A percentile compares a stretch with the other conserved stretches of the same genome.
phyloP scores from a whole-genome alignment of 2,113 vertebrate genomes.

The Tragelaphus scriptus region DNA sequence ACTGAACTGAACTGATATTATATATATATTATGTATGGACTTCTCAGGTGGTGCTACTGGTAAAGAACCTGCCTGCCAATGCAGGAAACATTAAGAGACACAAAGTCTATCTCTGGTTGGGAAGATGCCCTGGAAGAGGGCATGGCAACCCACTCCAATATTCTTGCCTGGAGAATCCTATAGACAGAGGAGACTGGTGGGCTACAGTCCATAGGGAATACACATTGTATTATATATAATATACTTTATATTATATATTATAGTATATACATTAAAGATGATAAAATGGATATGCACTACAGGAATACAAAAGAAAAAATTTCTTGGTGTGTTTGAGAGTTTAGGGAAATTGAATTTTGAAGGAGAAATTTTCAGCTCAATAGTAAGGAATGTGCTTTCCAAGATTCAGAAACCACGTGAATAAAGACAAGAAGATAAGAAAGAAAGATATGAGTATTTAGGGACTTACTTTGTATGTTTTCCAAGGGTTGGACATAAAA shows the following conservation, averaged over 20 bases:
- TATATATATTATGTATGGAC: not conserved
- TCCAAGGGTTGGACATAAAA: not conserved
- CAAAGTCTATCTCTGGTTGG: not conserved
- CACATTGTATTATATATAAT: not conserved
- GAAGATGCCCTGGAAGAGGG: not conserved
- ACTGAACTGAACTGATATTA: no score
- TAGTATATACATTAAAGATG: not conserved
- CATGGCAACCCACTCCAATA: not conserved
- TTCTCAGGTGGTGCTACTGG: not conserved
- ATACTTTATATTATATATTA: not conserved
- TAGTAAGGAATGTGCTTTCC: not conserved
- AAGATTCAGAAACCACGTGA: not conserved
- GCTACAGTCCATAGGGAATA: not conserved
- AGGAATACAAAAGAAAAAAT: not conserved
- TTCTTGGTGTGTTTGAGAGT: not conserved
- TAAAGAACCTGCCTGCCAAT: not conserved
- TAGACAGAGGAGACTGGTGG: accelerated
- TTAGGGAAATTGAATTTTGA: not conserved
- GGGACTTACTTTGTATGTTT: not conserved
- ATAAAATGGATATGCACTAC: not conserved
- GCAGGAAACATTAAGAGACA: not conserved
- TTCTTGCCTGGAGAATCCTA: not conserved
- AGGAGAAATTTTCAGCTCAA: not conserved
- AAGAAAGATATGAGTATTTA: accelerated
- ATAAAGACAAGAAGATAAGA: not conserved